Evolutionary conservation across 2,113 vertebrate genomes (phyloP).

Genomic region (Lasiurus borealis): DNA sequence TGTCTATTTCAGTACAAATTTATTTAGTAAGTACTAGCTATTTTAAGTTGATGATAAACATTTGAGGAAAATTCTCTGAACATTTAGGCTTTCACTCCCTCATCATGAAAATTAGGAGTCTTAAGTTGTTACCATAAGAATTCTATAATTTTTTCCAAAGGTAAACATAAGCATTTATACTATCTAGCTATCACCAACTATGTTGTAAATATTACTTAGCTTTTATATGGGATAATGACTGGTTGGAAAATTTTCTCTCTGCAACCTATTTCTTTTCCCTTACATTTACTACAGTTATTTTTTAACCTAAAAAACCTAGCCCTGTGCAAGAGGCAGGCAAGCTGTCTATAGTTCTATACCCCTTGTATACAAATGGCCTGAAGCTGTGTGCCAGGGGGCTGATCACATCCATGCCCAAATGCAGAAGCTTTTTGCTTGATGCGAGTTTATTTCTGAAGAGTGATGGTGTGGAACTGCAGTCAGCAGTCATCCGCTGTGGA

Average conservation of each 20-base stretch:
- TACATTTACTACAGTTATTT: not conserved
- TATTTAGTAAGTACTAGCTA: constrained; percentile 12
- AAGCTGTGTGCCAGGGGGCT: constrained; percentile 1
- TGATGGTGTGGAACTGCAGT: constrained; percentile 70
- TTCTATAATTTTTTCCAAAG: not conserved
- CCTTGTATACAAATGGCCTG: constrained; percentile 23
- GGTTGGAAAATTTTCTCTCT: not conserved
- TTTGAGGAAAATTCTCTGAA: constrained; percentile 22
- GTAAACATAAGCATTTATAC: not conserved
- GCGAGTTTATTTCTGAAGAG: not conserved
- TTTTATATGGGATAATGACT: not conserved
- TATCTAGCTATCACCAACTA: not conserved
- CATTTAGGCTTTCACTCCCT: not conserved
- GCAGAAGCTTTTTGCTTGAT: constrained; percentile 61
- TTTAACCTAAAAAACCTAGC: not conserved
- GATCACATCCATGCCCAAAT: constrained; percentile 23
- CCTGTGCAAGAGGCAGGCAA: constrained; percentile 55
- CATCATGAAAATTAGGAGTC: constrained; percentile 36
- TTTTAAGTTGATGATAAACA: constrained; percentile 7
- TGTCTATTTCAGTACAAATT: not conserved
- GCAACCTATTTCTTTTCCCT: not conserved
- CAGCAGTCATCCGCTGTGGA: constrained; percentile 72
- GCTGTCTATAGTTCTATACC: constrained; percentile 53
- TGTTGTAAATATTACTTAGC: not conserved
- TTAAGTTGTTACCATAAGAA: not conserved